A percentile compares a stretch with the other conserved stretches of the same genome.
Conservation (phyloP, 2,113 vertebrate species). For the Phyllopteryx taeniolatus region DNA sequence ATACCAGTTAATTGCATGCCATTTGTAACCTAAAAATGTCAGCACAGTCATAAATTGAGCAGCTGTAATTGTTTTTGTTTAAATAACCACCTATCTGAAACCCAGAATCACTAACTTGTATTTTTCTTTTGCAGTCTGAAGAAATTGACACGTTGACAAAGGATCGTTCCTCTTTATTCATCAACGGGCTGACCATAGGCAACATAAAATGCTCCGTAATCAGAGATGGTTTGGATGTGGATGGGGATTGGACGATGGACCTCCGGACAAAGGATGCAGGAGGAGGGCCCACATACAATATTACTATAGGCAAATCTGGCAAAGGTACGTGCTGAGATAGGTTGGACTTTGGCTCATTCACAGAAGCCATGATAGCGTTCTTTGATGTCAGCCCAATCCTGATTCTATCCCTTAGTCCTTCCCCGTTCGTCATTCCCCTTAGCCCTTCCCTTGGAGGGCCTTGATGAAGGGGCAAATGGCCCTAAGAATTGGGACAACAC, state of each 20-base stretch:
- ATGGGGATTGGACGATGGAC: slow-evolving; percentile 91
- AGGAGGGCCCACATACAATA: slow-evolving; percentile 92
- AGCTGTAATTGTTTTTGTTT: too few relatives aligned
- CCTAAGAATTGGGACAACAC: too few relatives aligned
- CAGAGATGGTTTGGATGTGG: slow-evolving; percentile 87
- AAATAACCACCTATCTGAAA: too few relatives aligned
- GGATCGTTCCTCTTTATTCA: slow-evolving; percentile 89
- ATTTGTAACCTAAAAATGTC: too few relatives aligned
- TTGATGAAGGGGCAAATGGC: too few relatives aligned
- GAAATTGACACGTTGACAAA: slow-evolving; percentile 91
- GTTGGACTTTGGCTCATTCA: not conserved
- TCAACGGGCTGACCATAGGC: slow-evolving; percentile 87
- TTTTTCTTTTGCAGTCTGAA: slow-evolving; percentile 34
- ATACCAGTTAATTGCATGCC: too few relatives aligned
- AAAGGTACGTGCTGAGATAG: slow-evolving; percentile 74
- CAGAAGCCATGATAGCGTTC: too few relatives aligned
- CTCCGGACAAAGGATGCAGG: slow-evolving; percentile 96
- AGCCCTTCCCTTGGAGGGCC: too few relatives aligned
- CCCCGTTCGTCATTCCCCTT: too few relatives aligned
- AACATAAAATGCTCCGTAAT: slow-evolving; percentile 96
- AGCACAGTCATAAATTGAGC: too few relatives aligned
- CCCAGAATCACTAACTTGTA: not conserved
- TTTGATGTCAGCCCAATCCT: too few relatives aligned
- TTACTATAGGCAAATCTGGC: slow-evolving; percentile 85
- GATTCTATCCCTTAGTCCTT: too few relatives aligned